These are phyloP conservation scores for Odontophorus gujanensis DNA, from an alignment of 2,113 vertebrate genomes.

Conservation along the genomic window DNA sequence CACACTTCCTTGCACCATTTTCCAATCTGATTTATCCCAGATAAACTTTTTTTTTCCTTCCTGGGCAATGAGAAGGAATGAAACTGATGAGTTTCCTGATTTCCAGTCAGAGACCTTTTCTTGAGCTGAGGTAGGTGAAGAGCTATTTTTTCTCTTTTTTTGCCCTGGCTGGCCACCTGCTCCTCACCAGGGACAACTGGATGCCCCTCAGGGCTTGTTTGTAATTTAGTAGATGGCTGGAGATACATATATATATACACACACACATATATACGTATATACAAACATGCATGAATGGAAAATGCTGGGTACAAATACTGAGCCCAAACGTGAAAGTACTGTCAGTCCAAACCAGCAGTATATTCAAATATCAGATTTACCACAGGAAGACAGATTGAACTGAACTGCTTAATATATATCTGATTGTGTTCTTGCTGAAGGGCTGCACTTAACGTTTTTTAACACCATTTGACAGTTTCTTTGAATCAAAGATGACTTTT, in stretches of 20 bases:
- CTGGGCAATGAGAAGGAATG: neutral
- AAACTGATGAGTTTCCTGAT: neutral
- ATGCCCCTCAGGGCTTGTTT: neutral
- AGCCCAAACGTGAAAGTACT: neutral
- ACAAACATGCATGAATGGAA: neutral
- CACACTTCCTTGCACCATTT: accelerated
- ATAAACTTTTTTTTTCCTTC: neutral
- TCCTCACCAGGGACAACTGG: neutral
- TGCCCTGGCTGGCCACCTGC: neutral
- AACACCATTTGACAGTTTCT: neutral
- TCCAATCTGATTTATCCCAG: neutral
- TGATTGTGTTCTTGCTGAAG: neutral
- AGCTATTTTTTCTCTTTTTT: neutral
- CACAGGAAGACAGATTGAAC: neutral
- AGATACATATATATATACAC: neutral
- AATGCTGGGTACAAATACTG: neutral
- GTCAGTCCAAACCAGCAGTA: neutral
- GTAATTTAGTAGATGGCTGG: neutral
- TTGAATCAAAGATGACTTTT: neutral
- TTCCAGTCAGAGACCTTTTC: neutral
- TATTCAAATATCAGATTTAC: neutral
- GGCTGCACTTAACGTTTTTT: neutral
- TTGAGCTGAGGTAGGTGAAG: neutral
- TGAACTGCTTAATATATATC: neutral
- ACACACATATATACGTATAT: no score